Evolutionary conservation across 2,797 vertebrate genomes (phyloP).

Genomic region (Nannoperca obscura): DNA sequence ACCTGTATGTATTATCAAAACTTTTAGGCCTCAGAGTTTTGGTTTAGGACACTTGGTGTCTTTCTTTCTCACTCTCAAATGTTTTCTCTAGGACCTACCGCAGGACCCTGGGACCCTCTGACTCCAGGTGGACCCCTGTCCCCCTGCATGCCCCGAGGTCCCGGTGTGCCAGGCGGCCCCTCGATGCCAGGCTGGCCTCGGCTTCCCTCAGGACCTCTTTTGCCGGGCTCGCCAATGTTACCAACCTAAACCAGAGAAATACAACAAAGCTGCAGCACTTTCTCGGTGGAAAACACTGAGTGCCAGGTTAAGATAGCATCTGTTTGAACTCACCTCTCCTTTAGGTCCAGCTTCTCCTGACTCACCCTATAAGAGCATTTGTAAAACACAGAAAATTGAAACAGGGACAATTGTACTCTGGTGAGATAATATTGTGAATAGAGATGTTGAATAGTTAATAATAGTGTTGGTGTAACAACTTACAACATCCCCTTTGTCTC

Average conservation of each 20-base stretch:
- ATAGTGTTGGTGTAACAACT: slow-evolving; percentile 69
- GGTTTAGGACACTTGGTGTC: background rate
- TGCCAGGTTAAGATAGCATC: background rate
- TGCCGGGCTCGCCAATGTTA: slow-evolving; percentile 91
- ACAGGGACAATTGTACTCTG: background rate
- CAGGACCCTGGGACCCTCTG: slow-evolving; percentile 92
- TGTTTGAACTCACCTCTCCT: slow-evolving; percentile 91
- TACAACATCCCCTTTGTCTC: slow-evolving; percentile 94
- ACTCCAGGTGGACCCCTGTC: slow-evolving; percentile 91
- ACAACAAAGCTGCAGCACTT: slow-evolving; percentile 1
- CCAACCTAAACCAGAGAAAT: slow-evolving; percentile 84
- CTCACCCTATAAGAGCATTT: slow-evolving; percentile 87
- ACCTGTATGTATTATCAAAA: background rate
- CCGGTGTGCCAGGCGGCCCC: slow-evolving; percentile 90
- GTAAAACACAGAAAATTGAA: slow-evolving; percentile 35
- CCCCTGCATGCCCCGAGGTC: slow-evolving; percentile 95
- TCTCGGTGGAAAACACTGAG: background rate
- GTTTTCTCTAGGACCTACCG: slow-evolving; percentile 84
- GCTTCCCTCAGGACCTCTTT: slow-evolving; percentile 91
- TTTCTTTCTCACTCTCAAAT: background rate
- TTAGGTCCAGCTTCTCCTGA: slow-evolving; percentile 91
- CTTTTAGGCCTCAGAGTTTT: background rate
- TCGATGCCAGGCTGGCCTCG: slow-evolving; percentile 94
- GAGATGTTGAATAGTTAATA: slow-evolving; percentile 1
- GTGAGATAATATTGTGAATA: background rate